phyloP scores from a whole-genome alignment of 2,113 vertebrate species.

The Axis porcinus region DNA sequence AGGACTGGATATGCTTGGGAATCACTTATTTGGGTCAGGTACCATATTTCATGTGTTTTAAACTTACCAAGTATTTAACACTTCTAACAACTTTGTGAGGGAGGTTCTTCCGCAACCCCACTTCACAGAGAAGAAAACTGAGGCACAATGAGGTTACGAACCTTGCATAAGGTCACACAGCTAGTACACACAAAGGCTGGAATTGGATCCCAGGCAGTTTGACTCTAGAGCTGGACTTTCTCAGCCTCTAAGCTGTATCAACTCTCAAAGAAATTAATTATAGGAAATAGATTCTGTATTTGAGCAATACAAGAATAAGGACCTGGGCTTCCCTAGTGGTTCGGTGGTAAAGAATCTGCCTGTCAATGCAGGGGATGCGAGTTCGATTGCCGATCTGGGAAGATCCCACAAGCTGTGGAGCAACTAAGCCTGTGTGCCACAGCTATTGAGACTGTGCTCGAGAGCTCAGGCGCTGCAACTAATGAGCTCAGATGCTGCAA shows the following conservation, averaged over 20 bases:
- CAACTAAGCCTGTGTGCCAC: neutral
- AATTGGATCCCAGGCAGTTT: neutral
- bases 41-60: neutral
- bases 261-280: constrained; percentile 12
- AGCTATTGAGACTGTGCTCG: neutral
- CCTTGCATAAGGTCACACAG: neutral
- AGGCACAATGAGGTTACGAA: neutral
- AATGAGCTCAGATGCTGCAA: neutral
- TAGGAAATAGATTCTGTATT: neutral
- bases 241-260: neutral
- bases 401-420: neutral
- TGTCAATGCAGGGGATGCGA: neutral
- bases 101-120: neutral
- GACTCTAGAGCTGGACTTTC: neutral
- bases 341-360: neutral
- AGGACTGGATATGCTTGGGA: neutral
- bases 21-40: neutral
- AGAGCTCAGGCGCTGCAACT: neutral
- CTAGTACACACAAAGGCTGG: neutral
- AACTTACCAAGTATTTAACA: constrained; percentile 8
- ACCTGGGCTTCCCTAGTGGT: neutral
- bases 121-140: neutral
- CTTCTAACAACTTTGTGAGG: neutral
- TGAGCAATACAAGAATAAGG: neutral
- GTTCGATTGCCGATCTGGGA: neutral